Base-by-base conservation (phyloP, 2,797 vertebrate species). In the Rousettus madagascariensis region DNA sequence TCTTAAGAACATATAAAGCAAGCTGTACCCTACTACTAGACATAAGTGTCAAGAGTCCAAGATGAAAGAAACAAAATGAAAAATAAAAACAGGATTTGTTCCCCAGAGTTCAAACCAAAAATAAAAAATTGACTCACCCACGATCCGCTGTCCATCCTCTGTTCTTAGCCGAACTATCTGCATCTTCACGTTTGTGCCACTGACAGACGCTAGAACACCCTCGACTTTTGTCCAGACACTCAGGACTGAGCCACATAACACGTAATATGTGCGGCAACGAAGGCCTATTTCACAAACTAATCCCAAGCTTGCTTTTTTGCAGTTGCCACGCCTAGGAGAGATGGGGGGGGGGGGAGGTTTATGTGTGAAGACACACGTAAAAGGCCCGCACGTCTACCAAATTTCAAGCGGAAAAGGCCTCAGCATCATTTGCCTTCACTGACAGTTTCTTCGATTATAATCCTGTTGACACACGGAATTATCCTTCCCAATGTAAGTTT, bases 211-310 rank as follows among this genome's bases (percentile, higher is more conserved):
- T 2, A 99, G 98, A 10, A 99, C 99, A 1, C 99, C 99, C 93
- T 99, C 99, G 72, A 99, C 99, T 98, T 99, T 99, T 2, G 99
- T 99, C 99, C 99, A 99, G 97, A 99, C 99, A 0, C 99, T 99
- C 95, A 99, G 98, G 15, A 99, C 99, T 0, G 99, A 99, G 79
- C 99, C 99, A 15, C 99, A 99, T n/a, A 99, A 97, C 1, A 99
- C 99, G 0, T 98, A 99, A 96, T 99, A 99, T 0, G 99, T 99
- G 87, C 99, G 97, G 91, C 99, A 99, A 22, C 99, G 99, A 5
- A 99, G 98, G 19, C 99, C 99, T 2, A 99, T 98, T 92, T 99
- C 99, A 90, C 99, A 99, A 55, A 99, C 99, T 33, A 99, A 98
- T 49, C 99, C 99, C 97, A 99, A 97, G 0, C 99, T 99, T 0